Percentiles rank a stretch among this genome's conserved stretches.
Evolutionary conservation across 2,113 vertebrate genomes (phyloP).

Genomic region (Trinectes maculatus): DNA sequence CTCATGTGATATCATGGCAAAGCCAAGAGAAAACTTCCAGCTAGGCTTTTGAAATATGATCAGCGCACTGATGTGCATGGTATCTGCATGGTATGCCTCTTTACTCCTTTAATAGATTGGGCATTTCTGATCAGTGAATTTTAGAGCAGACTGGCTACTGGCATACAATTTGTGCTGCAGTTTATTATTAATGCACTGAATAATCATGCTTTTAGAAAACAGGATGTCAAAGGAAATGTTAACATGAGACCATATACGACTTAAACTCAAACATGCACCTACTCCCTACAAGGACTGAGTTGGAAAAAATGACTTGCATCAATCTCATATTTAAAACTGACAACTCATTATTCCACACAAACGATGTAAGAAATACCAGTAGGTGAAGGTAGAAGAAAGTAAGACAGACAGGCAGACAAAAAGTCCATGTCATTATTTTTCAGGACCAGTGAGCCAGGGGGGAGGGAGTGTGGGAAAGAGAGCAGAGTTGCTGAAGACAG

Average conservation of each 20-base stretch:
- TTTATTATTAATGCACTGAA: not conserved
- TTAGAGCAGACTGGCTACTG: not conserved
- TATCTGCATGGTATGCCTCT: too few relatives aligned
- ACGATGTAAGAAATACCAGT: not conserved
- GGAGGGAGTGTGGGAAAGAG: conserved; percentile 32
- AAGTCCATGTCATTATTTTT: conserved; percentile 6
- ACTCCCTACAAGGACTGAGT: too few relatives aligned
- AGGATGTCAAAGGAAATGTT: not conserved
- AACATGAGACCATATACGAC: conserved; percentile 6
- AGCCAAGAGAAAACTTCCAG: conserved; percentile 11
- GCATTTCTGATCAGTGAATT: too few relatives aligned
- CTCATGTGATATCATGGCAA: conserved; percentile 30
- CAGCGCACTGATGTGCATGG: not conserved
- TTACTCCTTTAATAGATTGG: too few relatives aligned
- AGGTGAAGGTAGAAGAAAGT: not conserved
- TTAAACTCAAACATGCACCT: conserved; percentile 1
- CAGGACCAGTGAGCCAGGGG: conserved; percentile 12
- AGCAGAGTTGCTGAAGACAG: conserved; percentile 34
- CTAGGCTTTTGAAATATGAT: conserved; percentile 28
- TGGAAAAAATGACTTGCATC: not conserved
- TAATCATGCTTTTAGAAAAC: not conserved
- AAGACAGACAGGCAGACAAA: conserved; percentile 13
- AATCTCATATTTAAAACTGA: not conserved
- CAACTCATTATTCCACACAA: not conserved
- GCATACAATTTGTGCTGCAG: not conserved